Evolutionary conservation across 1,140 invertebrate species (phyloP).

Genomic region (Macrobrachium rosenbergii): DNA sequence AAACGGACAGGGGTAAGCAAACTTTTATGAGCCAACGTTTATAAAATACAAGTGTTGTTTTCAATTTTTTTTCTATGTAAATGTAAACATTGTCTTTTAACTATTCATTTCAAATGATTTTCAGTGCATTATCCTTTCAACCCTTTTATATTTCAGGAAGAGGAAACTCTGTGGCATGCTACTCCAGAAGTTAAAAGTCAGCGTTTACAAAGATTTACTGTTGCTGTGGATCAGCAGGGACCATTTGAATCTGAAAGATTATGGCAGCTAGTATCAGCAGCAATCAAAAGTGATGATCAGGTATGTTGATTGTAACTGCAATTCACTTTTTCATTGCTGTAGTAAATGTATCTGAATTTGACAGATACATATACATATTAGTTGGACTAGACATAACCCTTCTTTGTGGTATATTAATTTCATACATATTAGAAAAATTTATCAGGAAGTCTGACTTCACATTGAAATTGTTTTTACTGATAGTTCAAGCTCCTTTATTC

Average conservation of each 20-base stretch:
- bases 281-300: slow-evolving; percentile 85
- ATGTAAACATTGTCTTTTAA: background rate
- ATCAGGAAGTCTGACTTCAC: too few species aligned
- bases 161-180: slow-evolving; percentile 82
- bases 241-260: slow-evolving; percentile 88
- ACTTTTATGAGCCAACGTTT: background rate
- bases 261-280: slow-evolving; percentile 87
- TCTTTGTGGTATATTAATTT: too few species aligned
- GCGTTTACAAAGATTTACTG: slow-evolving; percentile 83
- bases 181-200: slow-evolving; percentile 78
- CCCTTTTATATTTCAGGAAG: slow-evolving; percentile 75
- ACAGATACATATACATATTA: too few species aligned
- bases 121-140: background rate
- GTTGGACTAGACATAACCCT: too few species aligned
- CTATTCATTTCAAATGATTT: background rate
- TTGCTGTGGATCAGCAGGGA: slow-evolving; percentile 83
- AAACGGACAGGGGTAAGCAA: slow-evolving; percentile 77
- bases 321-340: too few species aligned
- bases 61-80: background rate
- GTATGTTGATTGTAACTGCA: slow-evolving; percentile 67
- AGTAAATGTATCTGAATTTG: too few species aligned
- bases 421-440: too few species aligned
- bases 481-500: too few species aligned
- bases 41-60: too few species aligned
- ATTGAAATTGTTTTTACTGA: too few species aligned